Percentiles rank a stretch among this genome's conserved stretches.
phyloP scores from a whole-genome alignment of 2,888 invertebrate genomes.

The Phytoseiulus persimilis region DNA sequence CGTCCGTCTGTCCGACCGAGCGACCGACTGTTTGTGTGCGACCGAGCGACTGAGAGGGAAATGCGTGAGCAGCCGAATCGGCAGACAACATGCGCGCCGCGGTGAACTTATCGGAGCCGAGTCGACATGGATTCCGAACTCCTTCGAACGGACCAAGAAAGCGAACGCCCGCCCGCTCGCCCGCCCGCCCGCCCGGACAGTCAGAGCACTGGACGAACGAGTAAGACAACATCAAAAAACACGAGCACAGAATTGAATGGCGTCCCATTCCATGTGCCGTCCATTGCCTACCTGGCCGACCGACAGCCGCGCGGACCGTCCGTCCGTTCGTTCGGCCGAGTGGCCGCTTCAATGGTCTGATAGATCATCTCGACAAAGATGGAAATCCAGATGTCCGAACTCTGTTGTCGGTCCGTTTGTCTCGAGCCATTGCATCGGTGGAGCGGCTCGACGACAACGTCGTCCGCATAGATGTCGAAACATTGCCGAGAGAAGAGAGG shows the following conservation, averaged over 20 bases:
- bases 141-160: background rate
- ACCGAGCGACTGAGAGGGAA: background rate
- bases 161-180: background rate
- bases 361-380: slow-evolving; percentile 5
- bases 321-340: background rate
- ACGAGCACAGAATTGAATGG: slow-evolving; percentile 5
- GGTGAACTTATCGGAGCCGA: background rate
- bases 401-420: slow-evolving; percentile 5
- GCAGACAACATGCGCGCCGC: background rate
- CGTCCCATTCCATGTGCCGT: background rate
- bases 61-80: background rate
- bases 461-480: background rate
- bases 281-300: background rate
- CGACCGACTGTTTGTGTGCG: background rate
- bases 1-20: background rate
- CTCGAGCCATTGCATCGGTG: background rate
- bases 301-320: background rate
- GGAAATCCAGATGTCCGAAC: slow-evolving; percentile 5
- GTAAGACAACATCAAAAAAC: background rate
- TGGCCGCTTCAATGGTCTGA: background rate
- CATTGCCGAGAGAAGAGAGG: background rate
- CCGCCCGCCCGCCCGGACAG: background rate
- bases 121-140: slow-evolving; percentile 5
- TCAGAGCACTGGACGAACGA: background rate
- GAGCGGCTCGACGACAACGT: background rate